Evolutionary conservation across 2,113 vertebrate genomes (phyloP).

Genomic region (Lagopus leucura): DNA sequence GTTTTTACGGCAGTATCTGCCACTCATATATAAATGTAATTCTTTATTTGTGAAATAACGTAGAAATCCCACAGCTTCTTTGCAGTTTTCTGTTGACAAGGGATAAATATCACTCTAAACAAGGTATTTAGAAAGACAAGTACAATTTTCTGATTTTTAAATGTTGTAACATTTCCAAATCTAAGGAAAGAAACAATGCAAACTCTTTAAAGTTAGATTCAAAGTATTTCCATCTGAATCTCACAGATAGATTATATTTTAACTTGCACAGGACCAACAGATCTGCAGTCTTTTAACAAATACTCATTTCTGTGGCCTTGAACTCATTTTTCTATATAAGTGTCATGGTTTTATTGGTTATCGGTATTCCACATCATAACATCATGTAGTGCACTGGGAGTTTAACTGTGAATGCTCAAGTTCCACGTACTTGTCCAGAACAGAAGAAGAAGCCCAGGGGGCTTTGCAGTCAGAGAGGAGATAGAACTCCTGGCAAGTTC

Average conservation of each 20-base stretch:
- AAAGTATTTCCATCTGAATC: neutral
- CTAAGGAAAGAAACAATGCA: neutral
- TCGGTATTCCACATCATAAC: too few species aligned
- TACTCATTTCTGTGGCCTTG: neutral
- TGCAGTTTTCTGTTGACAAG: constrained; percentile 17
- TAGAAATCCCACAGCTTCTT: neutral
- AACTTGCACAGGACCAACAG: neutral
- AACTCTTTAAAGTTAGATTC: neutral
- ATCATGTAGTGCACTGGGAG: too few species aligned
- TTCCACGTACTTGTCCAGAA: too few species aligned
- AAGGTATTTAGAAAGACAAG: neutral
- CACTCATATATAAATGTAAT: neutral
- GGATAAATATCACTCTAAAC: neutral
- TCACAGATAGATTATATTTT: neutral
- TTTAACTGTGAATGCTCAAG: too few species aligned
- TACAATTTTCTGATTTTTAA: neutral
- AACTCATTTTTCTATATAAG: neutral
- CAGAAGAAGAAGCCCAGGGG: too few species aligned
- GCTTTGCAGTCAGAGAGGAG: too few species aligned
- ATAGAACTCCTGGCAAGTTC: too few species aligned
- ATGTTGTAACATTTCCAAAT: neutral
- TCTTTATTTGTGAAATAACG: constrained; percentile 24
- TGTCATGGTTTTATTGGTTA: too few species aligned
- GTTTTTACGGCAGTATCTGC: constrained; percentile 18
- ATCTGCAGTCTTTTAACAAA: neutral